These are phyloP conservation scores for Syngnathus acus DNA, from an alignment of 2,797 vertebrate genomes.

Conservation along the genomic window DNA sequence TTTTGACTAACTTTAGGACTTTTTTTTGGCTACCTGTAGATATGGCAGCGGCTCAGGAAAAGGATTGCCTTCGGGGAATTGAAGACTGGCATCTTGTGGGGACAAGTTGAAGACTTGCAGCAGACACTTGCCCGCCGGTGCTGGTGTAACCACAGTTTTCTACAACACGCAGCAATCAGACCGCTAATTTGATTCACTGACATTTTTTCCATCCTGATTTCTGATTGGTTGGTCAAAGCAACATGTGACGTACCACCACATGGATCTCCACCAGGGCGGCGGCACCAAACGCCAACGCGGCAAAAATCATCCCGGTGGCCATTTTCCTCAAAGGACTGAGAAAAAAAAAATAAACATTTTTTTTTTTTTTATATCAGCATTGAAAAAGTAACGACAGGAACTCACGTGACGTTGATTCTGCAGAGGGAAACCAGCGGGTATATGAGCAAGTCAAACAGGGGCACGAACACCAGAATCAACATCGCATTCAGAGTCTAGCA, in stretches of 20 bases:
- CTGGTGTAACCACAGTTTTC: conserved; percentile 72
- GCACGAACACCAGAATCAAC: conserved; percentile 88
- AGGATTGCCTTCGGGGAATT: conserved; percentile 39
- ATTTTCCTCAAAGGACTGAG: conserved; percentile 87
- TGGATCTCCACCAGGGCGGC: conserved; percentile 85
- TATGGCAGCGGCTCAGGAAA: conserved; percentile 60
- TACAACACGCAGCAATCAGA: conserved; percentile 28
- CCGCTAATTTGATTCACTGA: not conserved
- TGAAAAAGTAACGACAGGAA: conserved; percentile 19
- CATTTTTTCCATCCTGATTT: not conserved
- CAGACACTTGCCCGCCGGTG: conserved; percentile 67
- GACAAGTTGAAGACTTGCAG: conserved; percentile 83
- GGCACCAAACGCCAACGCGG: conserved; percentile 82
- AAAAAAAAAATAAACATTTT: not conserved
- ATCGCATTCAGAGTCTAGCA: conserved; percentile 88
- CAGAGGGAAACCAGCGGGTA: conserved; percentile 83
- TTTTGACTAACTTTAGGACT: not conserved
- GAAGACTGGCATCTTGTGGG: conserved; percentile 59
- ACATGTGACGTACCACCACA: conserved; percentile 74
- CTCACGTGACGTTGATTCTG: conserved; percentile 88
- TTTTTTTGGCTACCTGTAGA: conserved; percentile 67
- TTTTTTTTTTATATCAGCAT: not conserved
- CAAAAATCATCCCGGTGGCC: conserved; percentile 87
- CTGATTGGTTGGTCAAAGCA: not conserved
- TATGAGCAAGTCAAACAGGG: conserved; percentile 86